These are phyloP conservation scores for Drosophila burlai DNA, from an alignment of 1,140 invertebrate genomes.

Conservation along the genomic window DNA sequence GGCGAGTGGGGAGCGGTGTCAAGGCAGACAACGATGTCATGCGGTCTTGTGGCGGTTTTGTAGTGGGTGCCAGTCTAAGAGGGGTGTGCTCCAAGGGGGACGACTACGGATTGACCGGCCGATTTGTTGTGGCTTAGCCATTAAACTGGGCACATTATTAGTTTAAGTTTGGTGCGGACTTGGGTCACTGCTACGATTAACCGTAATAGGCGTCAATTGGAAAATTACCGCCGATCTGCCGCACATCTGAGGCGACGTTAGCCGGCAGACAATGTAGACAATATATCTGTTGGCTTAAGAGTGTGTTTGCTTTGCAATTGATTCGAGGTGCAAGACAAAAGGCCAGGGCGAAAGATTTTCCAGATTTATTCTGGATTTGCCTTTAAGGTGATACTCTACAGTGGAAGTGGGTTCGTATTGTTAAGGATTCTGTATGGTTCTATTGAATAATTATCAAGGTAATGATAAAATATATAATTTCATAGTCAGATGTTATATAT, in stretches of 20 bases:
- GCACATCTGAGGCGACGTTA: conserved; percentile 43
- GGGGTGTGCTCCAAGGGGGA: conserved; percentile 5
- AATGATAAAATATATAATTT: too few species aligned
- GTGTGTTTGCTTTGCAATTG: conserved; percentile 23
- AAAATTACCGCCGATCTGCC: conserved; percentile 78
- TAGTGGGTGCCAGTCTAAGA: conserved; percentile 35
- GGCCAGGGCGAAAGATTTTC: conserved; percentile 29
- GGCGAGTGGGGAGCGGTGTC: background rate
- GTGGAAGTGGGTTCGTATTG: background rate
- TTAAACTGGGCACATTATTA: conserved; percentile 82
- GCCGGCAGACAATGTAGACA: conserved; percentile 11
- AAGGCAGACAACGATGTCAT: conserved; percentile 43
- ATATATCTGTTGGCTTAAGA: conserved; percentile 5
- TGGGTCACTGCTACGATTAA: conserved; percentile 83
- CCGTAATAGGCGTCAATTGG: conserved; percentile 81
- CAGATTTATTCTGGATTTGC: conserved; percentile 6
- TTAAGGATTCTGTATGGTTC: background rate
- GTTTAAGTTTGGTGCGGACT: conserved; percentile 80
- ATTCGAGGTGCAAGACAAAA: conserved; percentile 34
- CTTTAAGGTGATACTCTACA: conserved; percentile 17
- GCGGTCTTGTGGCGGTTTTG: conserved; percentile 64
- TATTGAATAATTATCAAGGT: background rate
- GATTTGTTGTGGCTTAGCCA: conserved; percentile 78
- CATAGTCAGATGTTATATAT: background rate
- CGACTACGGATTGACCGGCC: conserved; percentile 47